Conservation (phyloP, 2,113 vertebrate species). For the Poecile atricapillus region DNA sequence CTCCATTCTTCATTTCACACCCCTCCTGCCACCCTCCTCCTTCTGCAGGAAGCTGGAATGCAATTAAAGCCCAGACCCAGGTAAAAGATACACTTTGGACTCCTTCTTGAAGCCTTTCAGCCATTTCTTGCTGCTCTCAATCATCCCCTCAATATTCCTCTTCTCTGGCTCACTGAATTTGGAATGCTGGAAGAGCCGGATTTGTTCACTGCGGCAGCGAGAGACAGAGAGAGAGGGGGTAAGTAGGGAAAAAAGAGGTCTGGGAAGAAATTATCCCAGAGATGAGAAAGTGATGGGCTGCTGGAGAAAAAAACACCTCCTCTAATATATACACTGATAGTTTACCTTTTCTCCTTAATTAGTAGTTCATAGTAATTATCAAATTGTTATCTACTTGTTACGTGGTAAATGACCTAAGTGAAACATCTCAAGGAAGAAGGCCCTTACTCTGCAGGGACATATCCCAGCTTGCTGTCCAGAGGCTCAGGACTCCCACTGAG, state of each 20-base stretch:
- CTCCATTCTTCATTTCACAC: neutral
- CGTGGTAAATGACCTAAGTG: rapidly evolving
- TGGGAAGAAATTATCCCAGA: neutral
- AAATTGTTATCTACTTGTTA: neutral
- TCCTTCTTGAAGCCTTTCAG: constrained; percentile 82
- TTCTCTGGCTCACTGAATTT: constrained; percentile 54
- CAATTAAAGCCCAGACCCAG: neutral
- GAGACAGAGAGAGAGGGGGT: neutral
- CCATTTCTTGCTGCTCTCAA: constrained; percentile 87
- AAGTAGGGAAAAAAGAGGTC: neutral
- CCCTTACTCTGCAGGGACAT: constrained; percentile 68
- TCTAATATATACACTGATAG: neutral
- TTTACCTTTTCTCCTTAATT: neutral
- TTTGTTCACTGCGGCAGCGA: constrained; percentile 65
- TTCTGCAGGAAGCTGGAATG: neutral
- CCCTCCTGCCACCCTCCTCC: neutral
- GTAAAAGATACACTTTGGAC: constrained; percentile 86
- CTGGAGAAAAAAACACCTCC: neutral
- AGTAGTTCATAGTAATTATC: neutral
- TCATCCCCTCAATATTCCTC: constrained; percentile 74
- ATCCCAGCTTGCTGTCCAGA: constrained; percentile 65
- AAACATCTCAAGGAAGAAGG: neutral
- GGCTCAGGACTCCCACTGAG: neutral
- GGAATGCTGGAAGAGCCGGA: constrained; percentile 63
- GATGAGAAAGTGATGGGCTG: neutral